These are phyloP conservation scores for Agriotes lineatus DNA, from an alignment of 2,888 invertebrate genomes.

Conservation along the genomic window DNA sequence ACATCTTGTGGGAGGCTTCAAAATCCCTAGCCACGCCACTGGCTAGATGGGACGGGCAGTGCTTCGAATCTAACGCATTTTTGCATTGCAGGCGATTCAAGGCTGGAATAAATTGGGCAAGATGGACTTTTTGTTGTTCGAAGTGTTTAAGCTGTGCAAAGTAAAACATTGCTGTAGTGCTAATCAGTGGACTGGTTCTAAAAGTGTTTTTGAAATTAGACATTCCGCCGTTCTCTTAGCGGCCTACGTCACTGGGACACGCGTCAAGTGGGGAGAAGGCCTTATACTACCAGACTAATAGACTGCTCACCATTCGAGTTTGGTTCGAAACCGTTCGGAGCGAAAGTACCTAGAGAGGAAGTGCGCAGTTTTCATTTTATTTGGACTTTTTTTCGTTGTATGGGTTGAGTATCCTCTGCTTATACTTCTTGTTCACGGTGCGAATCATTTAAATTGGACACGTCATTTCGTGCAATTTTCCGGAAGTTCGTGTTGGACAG, in stretches of 20 bases:
- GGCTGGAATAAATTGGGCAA: slow-evolving; percentile 6
- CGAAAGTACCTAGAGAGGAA: slow-evolving; percentile 13
- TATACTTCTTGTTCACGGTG: not conserved
- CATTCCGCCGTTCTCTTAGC: slow-evolving; percentile 18
- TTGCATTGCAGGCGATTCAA: slow-evolving; percentile 21
- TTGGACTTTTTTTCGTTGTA: slow-evolving; percentile 44
- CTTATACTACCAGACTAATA: slow-evolving; percentile 36
- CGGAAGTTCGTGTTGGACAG: not conserved
- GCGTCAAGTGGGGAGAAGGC: slow-evolving; percentile 39
- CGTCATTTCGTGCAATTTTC: not conserved
- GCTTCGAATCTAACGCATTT: not conserved
- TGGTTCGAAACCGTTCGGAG: slow-evolving; percentile 19
- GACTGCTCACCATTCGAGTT: slow-evolving; percentile 24
- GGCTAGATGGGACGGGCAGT: too few species aligned
- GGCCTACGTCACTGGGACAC: slow-evolving; percentile 35
- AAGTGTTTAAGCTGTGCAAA: slow-evolving; percentile 41
- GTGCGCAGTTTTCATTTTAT: slow-evolving; percentile 40
- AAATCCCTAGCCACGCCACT: too few species aligned
- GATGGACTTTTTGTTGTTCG: slow-evolving; percentile 39
- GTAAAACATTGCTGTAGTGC: slow-evolving; percentile 39
- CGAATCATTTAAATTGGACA: not conserved
- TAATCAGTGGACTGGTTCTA: slow-evolving; percentile 38
- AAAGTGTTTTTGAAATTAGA: slow-evolving; percentile 36
- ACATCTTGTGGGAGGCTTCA: too few species aligned
- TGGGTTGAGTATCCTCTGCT: slow-evolving; percentile 36